Conservation (phyloP, 2,888 invertebrate genomes). For the Agriotes lineatus region DNA sequence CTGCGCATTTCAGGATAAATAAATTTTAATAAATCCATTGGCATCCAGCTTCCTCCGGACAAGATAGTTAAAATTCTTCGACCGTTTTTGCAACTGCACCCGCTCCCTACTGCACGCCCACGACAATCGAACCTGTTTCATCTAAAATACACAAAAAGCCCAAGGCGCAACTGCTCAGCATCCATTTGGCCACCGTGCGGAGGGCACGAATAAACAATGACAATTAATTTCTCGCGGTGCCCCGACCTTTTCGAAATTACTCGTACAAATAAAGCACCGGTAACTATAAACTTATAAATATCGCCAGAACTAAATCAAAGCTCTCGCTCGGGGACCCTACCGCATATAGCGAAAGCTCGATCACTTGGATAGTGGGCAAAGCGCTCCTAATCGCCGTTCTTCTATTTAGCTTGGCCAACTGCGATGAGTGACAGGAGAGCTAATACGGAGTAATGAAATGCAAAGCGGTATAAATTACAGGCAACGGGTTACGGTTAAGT, state of each 20-base stretch:
- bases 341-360: constrained; percentile 34
- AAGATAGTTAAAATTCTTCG: constrained; percentile 23
- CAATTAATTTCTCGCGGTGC: constrained; percentile 43
- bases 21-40: neutral
- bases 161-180: constrained; percentile 26
- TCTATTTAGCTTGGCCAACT: constrained; percentile 46
- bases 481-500: constrained; percentile 53
- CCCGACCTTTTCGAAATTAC: constrained; percentile 31
- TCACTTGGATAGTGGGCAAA: constrained; percentile 21
- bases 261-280: neutral
- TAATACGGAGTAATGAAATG: constrained; percentile 58
- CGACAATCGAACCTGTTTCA: constrained; percentile 30
- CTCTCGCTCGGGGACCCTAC: constrained; percentile 33
- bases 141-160: constrained; percentile 31
- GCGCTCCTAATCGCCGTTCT: constrained; percentile 10
- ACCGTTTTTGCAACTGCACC: constrained; percentile 16
- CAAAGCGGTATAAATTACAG: constrained; percentile 56
- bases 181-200: constrained; percentile 46
- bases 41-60: neutral
- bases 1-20: too few relatives aligned
- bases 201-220: constrained; percentile 44
- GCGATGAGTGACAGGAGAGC: constrained; percentile 54
- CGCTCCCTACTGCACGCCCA: constrained; percentile 25
- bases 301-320: constrained; percentile 35
- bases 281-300: constrained; percentile 41